A percentile compares a stretch with the other conserved stretches of the same genome.
Evolutionary conservation across 1,140 invertebrate genomes (phyloP).

Genomic region (Paracyclopina nana): DNA sequence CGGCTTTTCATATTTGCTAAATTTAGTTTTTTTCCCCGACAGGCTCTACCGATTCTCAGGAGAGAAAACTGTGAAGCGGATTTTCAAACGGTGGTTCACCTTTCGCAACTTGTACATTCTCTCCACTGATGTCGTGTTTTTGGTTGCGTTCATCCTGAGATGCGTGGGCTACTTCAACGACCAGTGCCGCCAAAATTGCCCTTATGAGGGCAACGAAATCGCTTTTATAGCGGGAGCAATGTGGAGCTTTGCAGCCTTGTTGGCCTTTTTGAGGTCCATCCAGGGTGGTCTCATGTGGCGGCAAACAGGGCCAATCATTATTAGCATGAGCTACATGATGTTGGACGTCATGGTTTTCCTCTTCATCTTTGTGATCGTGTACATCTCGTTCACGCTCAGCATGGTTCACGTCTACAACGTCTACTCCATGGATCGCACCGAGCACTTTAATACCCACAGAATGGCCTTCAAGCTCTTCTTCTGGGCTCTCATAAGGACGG

Average conservation of each 20-base stretch:
- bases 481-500: slow-evolving; percentile 13
- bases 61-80: neutral
- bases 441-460: slow-evolving; percentile 12
- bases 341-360: slow-evolving; percentile 13
- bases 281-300: slow-evolving; percentile 15
- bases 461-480: slow-evolving; percentile 16
- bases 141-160: slow-evolving; percentile 6
- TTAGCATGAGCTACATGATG: slow-evolving; percentile 15
- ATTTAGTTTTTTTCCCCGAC: too few relatives aligned
- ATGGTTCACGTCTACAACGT: slow-evolving; percentile 13
- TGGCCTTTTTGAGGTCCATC: slow-evolving; percentile 11
- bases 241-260: slow-evolving; percentile 8
- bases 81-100: slow-evolving; percentile 12
- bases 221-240: slow-evolving; percentile 8
- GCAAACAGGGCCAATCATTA: slow-evolving; percentile 15
- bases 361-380: slow-evolving; percentile 15
- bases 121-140: slow-evolving; percentile 9
- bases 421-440: neutral
- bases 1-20: too few relatives aligned
- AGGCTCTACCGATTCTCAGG: slow-evolving; percentile 7
- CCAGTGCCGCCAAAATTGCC: slow-evolving; percentile 6
- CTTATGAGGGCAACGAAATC: slow-evolving; percentile 10
- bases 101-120: slow-evolving; percentile 13
- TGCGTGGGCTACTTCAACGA: slow-evolving; percentile 7
- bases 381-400: slow-evolving; percentile 10